Base-by-base conservation (phyloP, 2,113 vertebrate species). In the Amphilophus citrinellus region DNA sequence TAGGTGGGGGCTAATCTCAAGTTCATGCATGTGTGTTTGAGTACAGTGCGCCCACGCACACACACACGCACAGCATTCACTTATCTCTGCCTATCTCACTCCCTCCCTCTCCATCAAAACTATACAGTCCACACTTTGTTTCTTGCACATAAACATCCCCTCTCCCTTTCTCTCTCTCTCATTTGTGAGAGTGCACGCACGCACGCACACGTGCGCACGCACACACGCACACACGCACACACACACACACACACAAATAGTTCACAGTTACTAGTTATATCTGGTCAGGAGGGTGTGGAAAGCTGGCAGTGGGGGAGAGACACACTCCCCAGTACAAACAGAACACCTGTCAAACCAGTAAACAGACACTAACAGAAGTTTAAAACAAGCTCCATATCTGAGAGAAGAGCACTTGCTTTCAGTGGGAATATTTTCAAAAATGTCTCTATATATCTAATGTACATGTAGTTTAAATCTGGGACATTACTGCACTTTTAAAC, bases 1-100 rank as follows among this genome's bases (percentile, higher is more conserved):
- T 87, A 88, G 87, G 90, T 56, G 90, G 94, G 86, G 92, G 90
- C 80, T 84, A 83, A 86, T 89, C 83, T 83, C 60, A 77, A 88
- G 84, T 79, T 90, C 87, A 80, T 59, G 6, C 80, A 63, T 68
- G 35, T 62, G 59, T 75, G 60, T 62, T 7, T 75, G 58, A 57
- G 65, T 20, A 50, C 2, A 42, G 76, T 73, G 59, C 24, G 37
- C n/a, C 22, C 7, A 7, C 47, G n/a, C 65, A 78, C 73, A 75
- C 58, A 47, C 80, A 77, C 84, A 82, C 61, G 62, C 56, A 81
- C 80, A 79, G 53, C 24, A 73, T 77, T 87, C 56, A 77, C 82
- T 87, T 88, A 81, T 87, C 58, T 65, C 18, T 47, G 63, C 76
- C 88, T 73, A 44, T 82, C 65, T 22, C 57, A 35, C 27, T 24